These are phyloP conservation scores for Microchrysa polita DNA, from an alignment of 2,888 invertebrate genomes.

Conservation along the genomic window DNA sequence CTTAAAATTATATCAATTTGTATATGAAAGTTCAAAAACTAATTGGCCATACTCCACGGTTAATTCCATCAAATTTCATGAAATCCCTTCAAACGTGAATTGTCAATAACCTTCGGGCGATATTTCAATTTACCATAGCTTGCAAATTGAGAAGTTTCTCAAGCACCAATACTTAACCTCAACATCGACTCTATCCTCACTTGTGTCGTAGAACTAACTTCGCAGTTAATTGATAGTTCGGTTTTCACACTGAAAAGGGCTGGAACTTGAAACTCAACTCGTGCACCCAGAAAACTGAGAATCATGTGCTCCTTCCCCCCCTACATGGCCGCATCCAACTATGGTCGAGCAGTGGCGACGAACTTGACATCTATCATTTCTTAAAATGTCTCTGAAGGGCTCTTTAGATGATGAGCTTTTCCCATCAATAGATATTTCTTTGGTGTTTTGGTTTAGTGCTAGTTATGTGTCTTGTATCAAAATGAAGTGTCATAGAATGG, in stretches of 20 bases:
- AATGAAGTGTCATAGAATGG: constrained; percentile 35
- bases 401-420: constrained; percentile 30
- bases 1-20: too few relatives aligned
- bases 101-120: background rate
- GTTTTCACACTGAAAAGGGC: too few relatives aligned
- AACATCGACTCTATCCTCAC: constrained; percentile 11
- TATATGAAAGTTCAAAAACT: too few relatives aligned
- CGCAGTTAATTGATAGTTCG: background rate
- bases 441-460: background rate
- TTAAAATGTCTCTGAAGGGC: constrained; percentile 28
- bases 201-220: background rate
- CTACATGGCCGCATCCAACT: background rate
- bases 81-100: background rate
- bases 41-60: background rate
- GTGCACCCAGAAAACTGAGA: background rate
- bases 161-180: constrained; percentile 13
- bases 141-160: background rate
- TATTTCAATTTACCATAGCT: background rate
- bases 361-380: constrained; percentile 29
- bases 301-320: background rate
- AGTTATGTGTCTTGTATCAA: constrained; percentile 7
- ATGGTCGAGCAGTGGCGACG: background rate
- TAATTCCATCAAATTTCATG: background rate
- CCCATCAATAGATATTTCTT: constrained; percentile 25
- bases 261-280: too few relatives aligned